These are phyloP conservation scores for Pemphredon lugubris DNA, from an alignment of 2,888 invertebrate species.

Conservation along the genomic window DNA sequence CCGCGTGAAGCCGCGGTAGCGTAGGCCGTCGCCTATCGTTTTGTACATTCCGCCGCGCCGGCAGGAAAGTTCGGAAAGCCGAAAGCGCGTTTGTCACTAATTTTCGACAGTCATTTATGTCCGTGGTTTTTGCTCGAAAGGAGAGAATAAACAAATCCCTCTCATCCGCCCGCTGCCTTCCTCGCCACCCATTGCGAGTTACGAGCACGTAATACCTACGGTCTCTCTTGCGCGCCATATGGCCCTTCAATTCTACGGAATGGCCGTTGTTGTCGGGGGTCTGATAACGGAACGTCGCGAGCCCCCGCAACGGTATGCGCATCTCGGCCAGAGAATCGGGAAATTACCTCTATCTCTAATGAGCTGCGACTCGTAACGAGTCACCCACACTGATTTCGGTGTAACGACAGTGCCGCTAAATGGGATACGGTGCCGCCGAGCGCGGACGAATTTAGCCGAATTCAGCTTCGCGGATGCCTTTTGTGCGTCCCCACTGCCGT, in stretches of 20 bases:
- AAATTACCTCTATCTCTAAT: slow-evolving; percentile 50
- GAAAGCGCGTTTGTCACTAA: slow-evolving; percentile 49
- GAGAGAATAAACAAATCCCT: background rate
- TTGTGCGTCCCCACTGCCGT: too few relatives aligned
- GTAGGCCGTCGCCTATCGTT: slow-evolving; percentile 47
- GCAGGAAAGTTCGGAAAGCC: slow-evolving; percentile 49
- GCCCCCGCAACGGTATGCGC: slow-evolving; percentile 20
- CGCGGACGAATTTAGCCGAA: too few relatives aligned
- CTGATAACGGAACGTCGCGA: slow-evolving; percentile 33
- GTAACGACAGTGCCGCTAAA: background rate
- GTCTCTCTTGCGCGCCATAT: slow-evolving; percentile 13
- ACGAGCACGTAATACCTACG: background rate
- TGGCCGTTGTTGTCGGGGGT: slow-evolving; percentile 15
- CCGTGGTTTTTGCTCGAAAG: background rate
- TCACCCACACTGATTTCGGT: slow-evolving; percentile 12
- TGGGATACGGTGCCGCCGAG: too few relatives aligned
- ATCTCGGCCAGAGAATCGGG: slow-evolving; percentile 10
- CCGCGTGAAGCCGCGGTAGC: slow-evolving; percentile 24
- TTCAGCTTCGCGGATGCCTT: too few relatives aligned
- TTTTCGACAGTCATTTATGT: slow-evolving; percentile 58
- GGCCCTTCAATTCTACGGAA: slow-evolving; percentile 34
- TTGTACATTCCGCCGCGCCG: slow-evolving; percentile 38
- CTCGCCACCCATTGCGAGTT: background rate
- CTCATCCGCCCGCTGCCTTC: too few relatives aligned
- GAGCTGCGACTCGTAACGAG: slow-evolving; percentile 35